Percentiles rank a stretch among this genome's conserved stretches.
These are phyloP conservation scores for Scrobipalpa atriplicella DNA, from an alignment of 2,888 invertebrate genomes.

Conservation along the genomic window DNA sequence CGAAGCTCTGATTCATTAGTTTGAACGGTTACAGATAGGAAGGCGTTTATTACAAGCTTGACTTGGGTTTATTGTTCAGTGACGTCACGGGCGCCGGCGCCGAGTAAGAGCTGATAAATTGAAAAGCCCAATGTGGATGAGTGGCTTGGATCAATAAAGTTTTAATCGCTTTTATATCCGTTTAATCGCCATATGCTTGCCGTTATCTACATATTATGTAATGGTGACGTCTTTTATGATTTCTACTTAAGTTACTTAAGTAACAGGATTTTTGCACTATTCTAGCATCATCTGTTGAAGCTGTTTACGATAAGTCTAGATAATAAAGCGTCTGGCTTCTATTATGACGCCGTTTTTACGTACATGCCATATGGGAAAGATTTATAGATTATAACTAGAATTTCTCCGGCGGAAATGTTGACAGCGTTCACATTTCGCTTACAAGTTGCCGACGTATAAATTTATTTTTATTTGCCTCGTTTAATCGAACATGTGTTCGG, in stretches of 20 bases:
- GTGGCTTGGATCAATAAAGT: no score
- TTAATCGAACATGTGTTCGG: slow-evolving; percentile 38
- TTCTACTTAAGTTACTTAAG: no score
- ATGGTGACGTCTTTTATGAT: no score
- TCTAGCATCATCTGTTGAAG: no score
- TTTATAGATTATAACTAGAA: slow-evolving; percentile 32
- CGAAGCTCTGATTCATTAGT: slow-evolving; percentile 51
- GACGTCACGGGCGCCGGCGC: slow-evolving; percentile 49
- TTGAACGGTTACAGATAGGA: slow-evolving; percentile 30
- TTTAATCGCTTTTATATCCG: no score
- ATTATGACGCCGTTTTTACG: slow-evolving; percentile 10
- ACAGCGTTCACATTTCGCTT: slow-evolving; percentile 40
- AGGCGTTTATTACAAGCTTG: slow-evolving; percentile 27
- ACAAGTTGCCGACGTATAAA: slow-evolving; percentile 34
- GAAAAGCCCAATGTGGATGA: neutral
- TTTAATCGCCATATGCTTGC: no score
- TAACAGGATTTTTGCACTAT: no score
- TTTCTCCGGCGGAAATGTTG: slow-evolving; percentile 37
- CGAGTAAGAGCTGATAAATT: slow-evolving; percentile 32
- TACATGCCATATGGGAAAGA: slow-evolving; percentile 30
- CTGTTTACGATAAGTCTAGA: no score
- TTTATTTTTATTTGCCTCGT: slow-evolving; percentile 41
- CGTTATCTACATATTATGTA: no score
- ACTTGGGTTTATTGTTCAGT: slow-evolving; percentile 44
- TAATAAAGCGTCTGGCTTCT: neutral